phyloP scores from a whole-genome alignment of 1,140 invertebrate species.

The Drosophila ficusphila region DNA sequence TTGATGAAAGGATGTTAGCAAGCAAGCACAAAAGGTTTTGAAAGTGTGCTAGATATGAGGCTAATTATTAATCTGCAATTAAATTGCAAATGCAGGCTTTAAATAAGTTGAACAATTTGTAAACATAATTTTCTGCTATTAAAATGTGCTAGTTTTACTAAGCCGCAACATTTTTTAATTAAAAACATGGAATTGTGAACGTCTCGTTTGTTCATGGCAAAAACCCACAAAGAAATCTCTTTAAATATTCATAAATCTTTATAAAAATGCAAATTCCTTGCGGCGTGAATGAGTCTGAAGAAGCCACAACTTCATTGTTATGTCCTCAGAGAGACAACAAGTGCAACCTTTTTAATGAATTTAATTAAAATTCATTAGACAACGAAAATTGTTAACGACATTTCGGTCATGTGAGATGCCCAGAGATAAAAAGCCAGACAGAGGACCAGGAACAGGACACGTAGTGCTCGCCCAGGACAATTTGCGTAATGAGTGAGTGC shows the following conservation, averaged over 20 bases:
- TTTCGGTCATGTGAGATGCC: conserved; percentile 33
- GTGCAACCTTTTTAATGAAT: conserved; percentile 60
- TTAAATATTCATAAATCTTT: not conserved
- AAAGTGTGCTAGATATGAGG: too few relatives aligned
- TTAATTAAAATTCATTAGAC: conserved; percentile 75
- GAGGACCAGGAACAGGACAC: conserved; percentile 6
- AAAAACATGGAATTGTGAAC: too few relatives aligned
- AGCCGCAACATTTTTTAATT: too few relatives aligned
- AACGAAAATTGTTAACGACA: conserved; percentile 25
- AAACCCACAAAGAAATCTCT: not conserved
- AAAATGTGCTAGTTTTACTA: too few relatives aligned
- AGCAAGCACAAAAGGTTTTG: too few relatives aligned
- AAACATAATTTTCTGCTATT: too few relatives aligned
- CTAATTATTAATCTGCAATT: too few relatives aligned
- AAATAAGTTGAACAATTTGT: too few relatives aligned
- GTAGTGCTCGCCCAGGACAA: conserved; percentile 58
- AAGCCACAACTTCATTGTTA: not conserved
- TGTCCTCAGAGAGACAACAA: not conserved
- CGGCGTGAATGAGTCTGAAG: not conserved
- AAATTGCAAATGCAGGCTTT: not conserved
- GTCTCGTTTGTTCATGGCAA: not conserved
- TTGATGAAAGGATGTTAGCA: not conserved
- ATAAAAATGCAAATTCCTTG: conserved; percentile 24
- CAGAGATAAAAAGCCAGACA: conserved; percentile 11
- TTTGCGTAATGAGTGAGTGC: conserved; percentile 72